Base-by-base conservation (phyloP, 2,113 vertebrate genomes). In the Tyrannus savana region DNA sequence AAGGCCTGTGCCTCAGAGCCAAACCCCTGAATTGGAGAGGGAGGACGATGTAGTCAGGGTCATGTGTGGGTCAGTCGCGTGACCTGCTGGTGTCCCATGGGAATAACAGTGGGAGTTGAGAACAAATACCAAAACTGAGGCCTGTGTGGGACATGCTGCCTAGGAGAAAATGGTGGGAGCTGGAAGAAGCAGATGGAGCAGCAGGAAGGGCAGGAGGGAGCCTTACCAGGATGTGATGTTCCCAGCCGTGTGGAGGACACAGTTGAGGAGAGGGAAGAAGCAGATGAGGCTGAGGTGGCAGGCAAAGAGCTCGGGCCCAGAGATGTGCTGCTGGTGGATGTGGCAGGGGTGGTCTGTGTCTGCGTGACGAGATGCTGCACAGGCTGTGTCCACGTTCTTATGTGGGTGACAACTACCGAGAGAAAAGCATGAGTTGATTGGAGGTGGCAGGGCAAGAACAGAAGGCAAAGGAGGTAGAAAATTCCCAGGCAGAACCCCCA, bases 201-300 rank as follows among this genome's bases (percentile, higher is more conserved):
- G 23, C 25, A 42, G 27, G 31, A 95, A 44, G 8, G 35, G 24
- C 39, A 47, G 10, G 14, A 91, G 23, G 30, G 25, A 67, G 17
- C 15, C 83, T 89, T 87, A 97, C 95, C 94, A 25, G 89, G 33
- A 37, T 66, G 44, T 80, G 96, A 75, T 55, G 91, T 55, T 74
- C 18, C 50, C 50, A 68, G 5, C 7, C 11, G 0, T 35, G 78
- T 84, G 1, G 84, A 94, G 19, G 71, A 44, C 19, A 49, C 25
- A 35, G 72, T 7, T 11, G 27, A 56, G 30, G 44, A 76, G 7
- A n/a, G 5, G 5, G 37, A 47, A 47, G 59, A 27, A n/a, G 68
- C 6, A 74, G 56, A 44, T 7, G 59, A 59, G 18, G 66, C 16
- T 46, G 79, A 78, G 7, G 35, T 31, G 12, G 50, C 22, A 55